A percentile compares a stretch with the other conserved stretches of the same genome.
phyloP scores from a whole-genome alignment of 2,113 vertebrate genomes.

The Bufo gargarizans region DNA sequence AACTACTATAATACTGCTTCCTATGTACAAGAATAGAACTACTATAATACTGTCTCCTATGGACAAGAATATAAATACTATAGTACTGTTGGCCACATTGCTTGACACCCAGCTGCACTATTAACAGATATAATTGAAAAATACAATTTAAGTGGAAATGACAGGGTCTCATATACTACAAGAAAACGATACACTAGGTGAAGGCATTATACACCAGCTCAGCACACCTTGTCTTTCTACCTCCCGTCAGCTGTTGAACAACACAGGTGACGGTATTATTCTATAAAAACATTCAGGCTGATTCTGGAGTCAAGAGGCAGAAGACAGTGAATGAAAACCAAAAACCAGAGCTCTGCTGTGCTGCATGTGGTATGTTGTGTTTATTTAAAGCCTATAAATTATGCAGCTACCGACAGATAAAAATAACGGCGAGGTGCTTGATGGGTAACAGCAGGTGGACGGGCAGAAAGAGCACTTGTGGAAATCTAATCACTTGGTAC shows the following conservation, averaged over 20 bases:
- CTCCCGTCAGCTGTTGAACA: background rate
- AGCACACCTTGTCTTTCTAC: background rate
- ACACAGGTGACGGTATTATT: background rate
- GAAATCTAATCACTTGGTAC: conserved; percentile 13
- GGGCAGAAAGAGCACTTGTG: background rate
- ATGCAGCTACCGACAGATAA: conserved; percentile 53
- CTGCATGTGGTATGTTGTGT: background rate
- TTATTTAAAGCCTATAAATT: conserved; percentile 51
- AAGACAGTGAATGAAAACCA: conserved; percentile 15
- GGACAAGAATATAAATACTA: background rate
- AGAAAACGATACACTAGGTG: background rate
- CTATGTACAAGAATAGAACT: conserved; percentile 1
- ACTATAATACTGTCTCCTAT: background rate
- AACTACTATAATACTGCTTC: background rate
- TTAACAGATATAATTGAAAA: too few relatives aligned
- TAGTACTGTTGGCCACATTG: too few relatives aligned
- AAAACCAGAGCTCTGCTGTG: background rate
- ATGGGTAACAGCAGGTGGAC: conserved; percentile 38
- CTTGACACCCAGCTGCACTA: too few relatives aligned
- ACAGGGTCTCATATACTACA: too few relatives aligned
- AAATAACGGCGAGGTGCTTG: conserved; percentile 35
- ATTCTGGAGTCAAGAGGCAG: background rate
- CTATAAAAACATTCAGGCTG: background rate
- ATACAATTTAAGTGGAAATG: too few relatives aligned
- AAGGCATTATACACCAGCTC: background rate